These are phyloP conservation scores for Sebastes baramenuke DNA, from an alignment of 2,797 vertebrate genomes.

Conservation along the genomic window DNA sequence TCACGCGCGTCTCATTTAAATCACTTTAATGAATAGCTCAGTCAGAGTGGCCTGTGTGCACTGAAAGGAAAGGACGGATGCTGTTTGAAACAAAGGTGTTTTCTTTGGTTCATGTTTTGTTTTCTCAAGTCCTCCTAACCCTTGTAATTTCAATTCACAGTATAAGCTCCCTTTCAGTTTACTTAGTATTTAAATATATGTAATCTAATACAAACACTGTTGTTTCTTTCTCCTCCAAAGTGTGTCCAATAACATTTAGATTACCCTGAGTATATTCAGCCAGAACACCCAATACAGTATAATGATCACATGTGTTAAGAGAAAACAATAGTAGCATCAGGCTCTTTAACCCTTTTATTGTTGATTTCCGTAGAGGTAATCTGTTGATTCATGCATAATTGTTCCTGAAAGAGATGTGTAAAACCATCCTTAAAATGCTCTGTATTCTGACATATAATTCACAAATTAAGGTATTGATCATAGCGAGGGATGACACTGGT, in stretches of 20 bases:
- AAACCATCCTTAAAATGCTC: not conserved
- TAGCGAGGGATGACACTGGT: not conserved
- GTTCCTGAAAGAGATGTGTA: not conserved
- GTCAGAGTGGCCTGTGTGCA: conserved; percentile 44
- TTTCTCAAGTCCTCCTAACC: conserved; percentile 4
- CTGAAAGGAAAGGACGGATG: conserved; percentile 65
- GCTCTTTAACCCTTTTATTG: not conserved
- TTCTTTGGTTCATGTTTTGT: conserved; percentile 13
- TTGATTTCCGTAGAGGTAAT: not conserved
- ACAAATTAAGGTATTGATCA: not conserved
- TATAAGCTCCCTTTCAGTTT: not conserved
- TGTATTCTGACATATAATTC: not conserved
- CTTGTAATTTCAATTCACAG: not conserved
- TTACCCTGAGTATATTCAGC: not conserved
- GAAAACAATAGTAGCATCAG: not conserved
- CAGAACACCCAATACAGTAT: not conserved
- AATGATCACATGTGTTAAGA: not conserved
- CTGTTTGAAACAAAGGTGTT: conserved; percentile 29
- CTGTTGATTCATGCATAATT: not conserved
- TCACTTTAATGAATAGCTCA: conserved; percentile 82
- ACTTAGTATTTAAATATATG: not conserved
- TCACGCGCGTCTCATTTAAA: conserved; percentile 96
- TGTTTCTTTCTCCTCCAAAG: not conserved
- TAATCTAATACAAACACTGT: not conserved
- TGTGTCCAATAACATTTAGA: not conserved